These are phyloP conservation scores for Megathymus violae DNA, from an alignment of 1,140 invertebrate genomes.

Conservation along the genomic window DNA sequence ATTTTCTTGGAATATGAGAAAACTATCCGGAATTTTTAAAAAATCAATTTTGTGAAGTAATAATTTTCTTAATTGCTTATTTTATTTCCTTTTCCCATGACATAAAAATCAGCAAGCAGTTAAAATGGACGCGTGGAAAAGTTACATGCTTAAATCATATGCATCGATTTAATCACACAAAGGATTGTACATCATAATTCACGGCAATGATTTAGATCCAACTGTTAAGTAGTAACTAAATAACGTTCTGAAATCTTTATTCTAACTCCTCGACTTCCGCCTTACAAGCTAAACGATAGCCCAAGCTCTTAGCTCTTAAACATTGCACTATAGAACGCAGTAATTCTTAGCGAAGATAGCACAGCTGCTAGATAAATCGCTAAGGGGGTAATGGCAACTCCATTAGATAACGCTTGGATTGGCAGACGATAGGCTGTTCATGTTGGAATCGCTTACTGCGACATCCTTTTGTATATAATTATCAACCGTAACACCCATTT, in stretches of 20 bases:
- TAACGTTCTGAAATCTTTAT: slow-evolving; percentile 12
- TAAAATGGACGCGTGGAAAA: too few relatives aligned
- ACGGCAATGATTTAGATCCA: too few relatives aligned
- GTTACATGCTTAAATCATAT: too few relatives aligned
- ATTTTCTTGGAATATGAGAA: too few relatives aligned
- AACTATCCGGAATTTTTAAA: too few relatives aligned
- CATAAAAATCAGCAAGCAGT: too few relatives aligned
- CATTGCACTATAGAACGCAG: slow-evolving; percentile 29
- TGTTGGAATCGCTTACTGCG: not conserved
- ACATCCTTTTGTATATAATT: not conserved
- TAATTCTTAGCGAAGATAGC: slow-evolving; percentile 26
- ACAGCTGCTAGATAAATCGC: slow-evolving; percentile 31
- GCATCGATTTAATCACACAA: too few relatives aligned
- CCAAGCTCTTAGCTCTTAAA: slow-evolving; percentile 32
- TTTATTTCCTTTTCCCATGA: too few relatives aligned
- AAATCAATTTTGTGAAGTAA: too few relatives aligned
- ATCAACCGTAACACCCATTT: not conserved
- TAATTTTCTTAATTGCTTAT: too few relatives aligned
- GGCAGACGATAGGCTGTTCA: slow-evolving; percentile 19
- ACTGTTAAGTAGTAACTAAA: too few relatives aligned
- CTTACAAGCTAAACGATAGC: slow-evolving; percentile 27
- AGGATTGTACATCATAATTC: too few relatives aligned
- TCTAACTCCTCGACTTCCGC: slow-evolving; percentile 29
- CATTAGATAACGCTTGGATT: slow-evolving; percentile 33
- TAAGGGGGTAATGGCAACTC: slow-evolving; percentile 31